phyloP scores from a whole-genome alignment of 2,888 invertebrate species.

The Troglohyphantes excavatus region DNA sequence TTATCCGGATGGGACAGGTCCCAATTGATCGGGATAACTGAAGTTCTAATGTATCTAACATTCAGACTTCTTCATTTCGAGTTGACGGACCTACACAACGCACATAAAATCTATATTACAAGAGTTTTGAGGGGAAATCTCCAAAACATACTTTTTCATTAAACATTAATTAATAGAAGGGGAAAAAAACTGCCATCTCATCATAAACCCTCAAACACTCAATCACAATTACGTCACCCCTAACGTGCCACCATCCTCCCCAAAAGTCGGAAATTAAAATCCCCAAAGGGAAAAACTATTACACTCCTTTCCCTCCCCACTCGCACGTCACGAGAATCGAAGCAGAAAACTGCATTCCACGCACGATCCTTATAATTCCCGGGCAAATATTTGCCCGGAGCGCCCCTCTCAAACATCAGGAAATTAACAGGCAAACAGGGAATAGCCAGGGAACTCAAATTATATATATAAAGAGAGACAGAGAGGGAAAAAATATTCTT shows the following conservation, averaged over 20 bases:
- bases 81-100: no score
- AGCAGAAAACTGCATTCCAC: conserved; percentile 14
- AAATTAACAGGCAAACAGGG: conserved; percentile 76
- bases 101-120: no score
- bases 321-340: neutral
- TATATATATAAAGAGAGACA: conserved; percentile 5
- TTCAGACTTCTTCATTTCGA: no score
- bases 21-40: no score
- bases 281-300: neutral
- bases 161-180: no score
- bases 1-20: no score
- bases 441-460: conserved; percentile 24
- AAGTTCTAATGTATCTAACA: no score
- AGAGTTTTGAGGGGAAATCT: no score
- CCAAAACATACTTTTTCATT: no score
- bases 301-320: neutral
- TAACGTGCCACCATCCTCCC: neutral
- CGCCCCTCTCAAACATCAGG: conserved; percentile 59
- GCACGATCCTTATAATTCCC: conserved; percentile 55
- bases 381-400: conserved; percentile 66
- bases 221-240: neutral
- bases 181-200: no score
- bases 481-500: no score
- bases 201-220: neutral
- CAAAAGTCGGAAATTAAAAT: conserved; percentile 9